Evolutionary conservation across 2,888 invertebrate species (phyloP), one percentile per base, ranked within the genome.

Genomic region (Palloptera scutellata): DNA sequence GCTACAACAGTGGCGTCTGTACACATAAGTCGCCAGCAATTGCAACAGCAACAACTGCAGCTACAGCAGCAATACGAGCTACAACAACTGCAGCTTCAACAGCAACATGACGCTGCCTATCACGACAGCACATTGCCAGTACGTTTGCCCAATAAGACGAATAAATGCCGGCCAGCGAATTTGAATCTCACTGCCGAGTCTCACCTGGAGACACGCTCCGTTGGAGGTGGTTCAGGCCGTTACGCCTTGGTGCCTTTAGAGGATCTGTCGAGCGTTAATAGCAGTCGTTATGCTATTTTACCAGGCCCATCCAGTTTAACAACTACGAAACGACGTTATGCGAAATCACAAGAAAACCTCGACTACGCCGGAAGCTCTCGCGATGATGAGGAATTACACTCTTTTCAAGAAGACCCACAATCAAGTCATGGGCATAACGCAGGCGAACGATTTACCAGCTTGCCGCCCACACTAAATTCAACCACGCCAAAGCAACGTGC

Each of bases 211-310:
- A 71, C 68, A 43, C 75, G 78, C 51, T 74, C 75, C 79, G 73
- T 76, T 45, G 70, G 72, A 81, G 86, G 76, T 81, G 86, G 76
- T 81, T 86, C 78, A 84, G 86, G 78, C 17, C 81, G 83, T 82
- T 86, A 77, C 72, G 87, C 89, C 1, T 85, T 88, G 72, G 89
- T 88, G 73, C 88, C 88, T 0, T 86, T 86, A 1, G 86, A 86
- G 70, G 84, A 85, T 66, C 76, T 84, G 53, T 74, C 80, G 51
- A 66, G 64, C 42, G 42, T 73, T 15, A 73, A 73, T 52, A 79
- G 77, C n/a, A 80, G 78, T 53, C 79, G 83, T 11, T 86, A 86
- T 71, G 81, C 83, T 54, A 82, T 86, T 15, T 79, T 74, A 59
- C 83, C 84, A 66, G 86, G 80, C 0, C 74, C 76, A 63, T 77